Evolutionary conservation across 2,888 invertebrate species (phyloP), one percentile per base, ranked within the genome.

Genomic region (Pheosia gnoma): DNA sequence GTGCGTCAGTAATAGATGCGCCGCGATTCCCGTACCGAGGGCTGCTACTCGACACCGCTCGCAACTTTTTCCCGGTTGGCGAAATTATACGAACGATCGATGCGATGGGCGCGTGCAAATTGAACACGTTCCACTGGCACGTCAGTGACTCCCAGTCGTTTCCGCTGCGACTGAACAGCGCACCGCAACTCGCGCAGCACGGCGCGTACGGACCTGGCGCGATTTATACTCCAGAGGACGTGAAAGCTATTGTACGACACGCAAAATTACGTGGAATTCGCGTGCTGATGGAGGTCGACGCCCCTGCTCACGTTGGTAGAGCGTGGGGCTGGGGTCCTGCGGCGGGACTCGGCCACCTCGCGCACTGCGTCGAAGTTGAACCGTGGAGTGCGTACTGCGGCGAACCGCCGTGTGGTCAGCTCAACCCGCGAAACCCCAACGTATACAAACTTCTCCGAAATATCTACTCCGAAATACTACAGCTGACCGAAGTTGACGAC

Each of bases 61-160:
- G 99, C 37, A 98, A 99, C 87, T 99, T 95, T 86, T 96, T 99
- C 81, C 95, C 97, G 0, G 93, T 97, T 3, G 94, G 94, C 9
- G 94, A 96, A 59, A 94, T 97, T 51, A 95, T 96, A 75, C 94
- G 96, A 10, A 96, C 97, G 9, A 91, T 99, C 79, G 96, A 97
- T 64, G 98, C 97, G 3, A 98, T 99, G 98, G 96, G 97, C 0
- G 96, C 97, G 56, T 96, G 96, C 77, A 99, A 99, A 88, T 87
- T 98, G 70, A 99, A 99, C 89, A 97, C 97, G 3, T 97, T 99
- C 81, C 98, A 99, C 82, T 98, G 98, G 98, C 97, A 98, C 80
- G 94, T 97, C 43, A 96, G 96, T 5, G 99, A 99, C 86, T 97
- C 98, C 11, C 98, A 98, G 85, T 98, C 98, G 71, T 98, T 98